Base-by-base conservation (phyloP, 2,888 invertebrate species). In the Eupithecia subumbrata region DNA sequence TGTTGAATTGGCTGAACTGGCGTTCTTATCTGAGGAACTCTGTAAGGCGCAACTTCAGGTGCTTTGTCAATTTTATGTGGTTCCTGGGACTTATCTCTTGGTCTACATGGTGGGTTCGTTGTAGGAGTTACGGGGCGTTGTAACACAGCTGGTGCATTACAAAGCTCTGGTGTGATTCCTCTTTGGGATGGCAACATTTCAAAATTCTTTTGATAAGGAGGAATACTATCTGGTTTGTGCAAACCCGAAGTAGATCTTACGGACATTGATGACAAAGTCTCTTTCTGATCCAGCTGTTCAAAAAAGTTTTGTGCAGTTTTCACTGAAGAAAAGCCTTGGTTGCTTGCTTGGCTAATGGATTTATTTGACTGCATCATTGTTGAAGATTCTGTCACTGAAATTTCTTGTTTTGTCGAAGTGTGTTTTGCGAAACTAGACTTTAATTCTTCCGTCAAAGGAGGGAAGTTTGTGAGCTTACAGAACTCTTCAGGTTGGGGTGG, bases 191-290 rank as follows among this genome's bases (percentile, higher is more conserved):
- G 95, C 78, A 96, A 87, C 82, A 95, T 93, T 78, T 96, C 95
- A 87, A 96, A 94, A 86, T 96, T 95, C 87, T 95, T 95, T 90
- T 97, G 96, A 86, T 96, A 96, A 75, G 95, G 91, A 12, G 96
- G 96, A 85, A 97, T 95, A 84, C 91, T 92, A 82, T 96, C 96
- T 25, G 96, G 95, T 89, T 95, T 96, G 76, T 96, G 96, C 80
- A 96, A 91, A 75, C 96, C 96, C 74, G 96, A 95, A 82, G 94
- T 91, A 37, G 91, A 90, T 81, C 92, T 85, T 25, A 89, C 89
- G 60, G 91, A 88, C 66, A 87, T 84, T 48, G 93, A 90, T 40
- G 91, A 86, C 48, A 90, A 83, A 56, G 84, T 84, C 84, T 95
- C 94, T 81, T 88, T 90, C 87, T 92, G 90, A 79, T 94, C 91